phyloP scores from a whole-genome alignment of 2,888 invertebrate species.

The Leptothorax acervorum region DNA sequence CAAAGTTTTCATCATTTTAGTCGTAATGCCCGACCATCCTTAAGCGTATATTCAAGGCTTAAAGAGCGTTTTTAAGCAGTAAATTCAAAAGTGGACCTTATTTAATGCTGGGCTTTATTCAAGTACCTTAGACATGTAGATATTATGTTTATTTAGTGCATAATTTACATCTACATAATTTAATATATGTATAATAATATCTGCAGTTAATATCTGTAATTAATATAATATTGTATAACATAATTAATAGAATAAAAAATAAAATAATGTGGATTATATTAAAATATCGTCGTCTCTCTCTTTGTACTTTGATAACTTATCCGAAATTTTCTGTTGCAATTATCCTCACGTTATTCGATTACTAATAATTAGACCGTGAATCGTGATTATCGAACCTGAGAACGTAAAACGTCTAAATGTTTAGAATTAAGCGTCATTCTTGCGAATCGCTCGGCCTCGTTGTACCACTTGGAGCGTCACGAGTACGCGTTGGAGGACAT shows the following conservation, averaged over 20 bases:
- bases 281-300: not conserved
- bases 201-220: not conserved
- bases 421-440: conserved; percentile 89
- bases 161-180: not conserved
- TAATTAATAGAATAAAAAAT: not conserved
- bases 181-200: not conserved
- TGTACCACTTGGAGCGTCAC: conserved; percentile 90
- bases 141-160: not conserved
- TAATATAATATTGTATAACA: not conserved
- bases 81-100: no score
- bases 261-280: not conserved
- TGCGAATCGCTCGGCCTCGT: conserved; percentile 93
- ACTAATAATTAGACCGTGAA: not conserved
- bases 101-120: no score
- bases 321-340: not conserved
- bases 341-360: not conserved
- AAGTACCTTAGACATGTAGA: no score
- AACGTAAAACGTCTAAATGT: conserved; percentile 8
- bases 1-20: no score
- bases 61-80: no score
- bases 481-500: conserved; percentile 91
- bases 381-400: not conserved
- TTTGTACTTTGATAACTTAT: not conserved
- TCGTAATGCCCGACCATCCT: no score
- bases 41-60: no score